These are phyloP conservation scores for Drosophila eohydei DNA, from an alignment of 2,888 invertebrate species.

Conservation along the genomic window DNA sequence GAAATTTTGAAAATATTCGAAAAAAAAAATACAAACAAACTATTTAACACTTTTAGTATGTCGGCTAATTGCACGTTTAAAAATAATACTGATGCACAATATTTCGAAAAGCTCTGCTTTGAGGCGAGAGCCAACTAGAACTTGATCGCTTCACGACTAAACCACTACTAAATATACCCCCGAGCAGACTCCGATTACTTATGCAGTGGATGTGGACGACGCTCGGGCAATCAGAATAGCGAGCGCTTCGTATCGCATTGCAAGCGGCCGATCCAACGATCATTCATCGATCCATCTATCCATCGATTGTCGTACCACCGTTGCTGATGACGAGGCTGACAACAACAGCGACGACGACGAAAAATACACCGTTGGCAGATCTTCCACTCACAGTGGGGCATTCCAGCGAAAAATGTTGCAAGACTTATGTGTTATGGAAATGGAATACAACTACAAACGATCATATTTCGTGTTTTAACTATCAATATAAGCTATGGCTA, in stretches of 20 bases:
- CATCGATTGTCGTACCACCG: slow-evolving; percentile 9
- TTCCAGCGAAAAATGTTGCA: not conserved
- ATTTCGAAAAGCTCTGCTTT: not conserved
- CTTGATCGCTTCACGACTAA: slow-evolving; percentile 59
- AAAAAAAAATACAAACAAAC: not conserved
- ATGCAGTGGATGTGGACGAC: slow-evolving; percentile 36
- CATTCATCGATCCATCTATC: slow-evolving; percentile 31
- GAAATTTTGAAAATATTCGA: not conserved
- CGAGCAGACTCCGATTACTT: slow-evolving; percentile 71
- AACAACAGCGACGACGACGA: not conserved
- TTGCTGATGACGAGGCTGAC: slow-evolving; percentile 30
- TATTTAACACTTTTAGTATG: slow-evolving; percentile 7
- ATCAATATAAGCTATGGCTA: not conserved
- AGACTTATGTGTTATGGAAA: not conserved
- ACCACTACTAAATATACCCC: slow-evolving; percentile 64
- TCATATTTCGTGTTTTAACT: not conserved
- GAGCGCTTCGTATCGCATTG: slow-evolving; percentile 8
- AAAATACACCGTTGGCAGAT: not conserved
- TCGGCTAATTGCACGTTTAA: not conserved
- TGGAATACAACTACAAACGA: not conserved
- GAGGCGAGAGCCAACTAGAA: slow-evolving; percentile 12
- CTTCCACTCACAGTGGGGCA: not conserved
- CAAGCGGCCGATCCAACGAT: slow-evolving; percentile 20
- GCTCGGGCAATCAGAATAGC: slow-evolving; percentile 10
- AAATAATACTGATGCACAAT: slow-evolving; percentile 1